Evolutionary conservation across 1,140 invertebrate species (phyloP).

Genomic region (Tetranychus urticae): DNA sequence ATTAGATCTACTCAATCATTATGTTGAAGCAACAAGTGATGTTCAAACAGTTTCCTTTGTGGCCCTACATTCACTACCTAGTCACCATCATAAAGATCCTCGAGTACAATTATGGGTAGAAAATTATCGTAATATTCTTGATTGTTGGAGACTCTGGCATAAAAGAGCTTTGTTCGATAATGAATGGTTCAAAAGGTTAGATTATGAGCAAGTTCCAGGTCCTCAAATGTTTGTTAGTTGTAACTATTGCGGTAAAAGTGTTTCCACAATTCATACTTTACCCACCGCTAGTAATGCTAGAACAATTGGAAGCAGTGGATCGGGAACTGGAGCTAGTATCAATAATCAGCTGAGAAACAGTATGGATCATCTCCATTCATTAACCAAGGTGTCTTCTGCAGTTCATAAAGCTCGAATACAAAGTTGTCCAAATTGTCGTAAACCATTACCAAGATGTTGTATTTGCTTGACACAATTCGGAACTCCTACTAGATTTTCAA

Average conservation of each 20-base stretch:
- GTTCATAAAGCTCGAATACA: constrained; percentile 32
- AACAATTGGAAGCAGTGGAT: not conserved
- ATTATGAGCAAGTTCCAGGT: constrained; percentile 30
- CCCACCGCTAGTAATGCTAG: not conserved
- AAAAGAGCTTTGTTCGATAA: constrained; percentile 53
- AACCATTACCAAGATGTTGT: constrained; percentile 72
- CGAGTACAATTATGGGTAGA: constrained; percentile 42
- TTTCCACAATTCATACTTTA: constrained; percentile 34
- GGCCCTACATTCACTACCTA: constrained; percentile 37
- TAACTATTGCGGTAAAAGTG: constrained; percentile 80
- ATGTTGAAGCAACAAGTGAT: constrained; percentile 70
- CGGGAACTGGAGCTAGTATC: too few relatives aligned
- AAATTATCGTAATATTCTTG: constrained; percentile 44
- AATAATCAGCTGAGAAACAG: not conserved
- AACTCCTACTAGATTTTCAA: constrained; percentile 27
- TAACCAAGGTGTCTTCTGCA: not conserved
- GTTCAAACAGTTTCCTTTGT: constrained; percentile 69
- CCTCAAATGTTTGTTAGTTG: constrained; percentile 69
- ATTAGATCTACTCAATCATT: constrained; percentile 56
- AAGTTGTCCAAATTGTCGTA: constrained; percentile 77
- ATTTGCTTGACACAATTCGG: constrained; percentile 81
- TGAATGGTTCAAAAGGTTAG: constrained; percentile 33
- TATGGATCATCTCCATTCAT: not conserved
- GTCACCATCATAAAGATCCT: constrained; percentile 34
- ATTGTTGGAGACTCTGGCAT: constrained; percentile 56